These are phyloP conservation scores for Cryptus armator DNA, from an alignment of 2,888 invertebrate species.

Conservation along the genomic window DNA sequence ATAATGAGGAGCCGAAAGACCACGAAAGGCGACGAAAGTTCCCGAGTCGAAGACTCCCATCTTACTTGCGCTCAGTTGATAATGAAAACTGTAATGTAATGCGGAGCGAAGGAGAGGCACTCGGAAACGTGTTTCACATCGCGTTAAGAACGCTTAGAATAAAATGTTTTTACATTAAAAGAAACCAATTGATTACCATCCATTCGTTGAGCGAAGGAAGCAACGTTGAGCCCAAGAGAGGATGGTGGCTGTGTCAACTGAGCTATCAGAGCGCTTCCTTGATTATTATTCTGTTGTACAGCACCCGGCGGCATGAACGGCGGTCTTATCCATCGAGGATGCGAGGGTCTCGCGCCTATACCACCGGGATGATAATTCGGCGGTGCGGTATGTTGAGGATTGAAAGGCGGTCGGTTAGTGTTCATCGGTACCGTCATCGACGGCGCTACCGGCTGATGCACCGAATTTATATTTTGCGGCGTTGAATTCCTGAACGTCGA, in stretches of 20 bases:
- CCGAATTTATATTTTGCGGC: constrained; percentile 79
- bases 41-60: too few relatives aligned
- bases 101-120: too few relatives aligned
- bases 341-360: constrained; percentile 77
- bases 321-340: constrained; percentile 79
- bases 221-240: constrained; percentile 85
- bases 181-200: constrained; percentile 76
- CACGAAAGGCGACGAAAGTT: too few relatives aligned
- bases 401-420: constrained; percentile 81
- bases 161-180: too few relatives aligned
- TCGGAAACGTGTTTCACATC: too few relatives aligned
- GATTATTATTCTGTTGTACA: constrained; percentile 80
- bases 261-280: constrained; percentile 87
- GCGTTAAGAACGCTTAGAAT: too few relatives aligned
- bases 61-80: too few relatives aligned
- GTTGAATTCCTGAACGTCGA: constrained; percentile 84
- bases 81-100: too few relatives aligned
- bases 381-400: constrained; percentile 84
- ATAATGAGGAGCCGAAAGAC: too few relatives aligned
- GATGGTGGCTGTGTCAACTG: constrained; percentile 87
- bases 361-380: constrained; percentile 85
- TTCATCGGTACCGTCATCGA: constrained; percentile 79
- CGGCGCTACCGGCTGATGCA: constrained; percentile 80
- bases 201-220: constrained; percentile 86
- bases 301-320: constrained; percentile 80